Evolutionary conservation across 2,888 invertebrate genomes (phyloP).

Genomic region (Pandemis corylana): DNA sequence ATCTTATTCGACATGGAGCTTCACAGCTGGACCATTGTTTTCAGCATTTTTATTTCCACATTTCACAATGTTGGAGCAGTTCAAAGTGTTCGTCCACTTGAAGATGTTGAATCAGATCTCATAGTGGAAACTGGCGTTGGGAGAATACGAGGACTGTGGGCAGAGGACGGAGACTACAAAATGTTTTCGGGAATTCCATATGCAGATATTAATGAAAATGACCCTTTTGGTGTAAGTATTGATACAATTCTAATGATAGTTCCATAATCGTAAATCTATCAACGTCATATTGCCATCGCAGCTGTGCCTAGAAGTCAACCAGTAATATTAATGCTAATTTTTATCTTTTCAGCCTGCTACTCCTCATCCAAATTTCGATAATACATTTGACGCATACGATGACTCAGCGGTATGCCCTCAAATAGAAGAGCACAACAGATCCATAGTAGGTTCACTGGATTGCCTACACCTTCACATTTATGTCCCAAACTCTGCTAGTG

Average conservation of each 20-base stretch:
- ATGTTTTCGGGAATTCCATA: conserved; percentile 1
- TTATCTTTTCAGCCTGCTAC: conserved; percentile 58
- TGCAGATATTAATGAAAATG: not conserved
- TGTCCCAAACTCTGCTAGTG: conserved; percentile 58
- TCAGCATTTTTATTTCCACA: not conserved
- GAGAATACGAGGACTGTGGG: not conserved
- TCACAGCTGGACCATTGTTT: not conserved
- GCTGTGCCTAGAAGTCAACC: no score
- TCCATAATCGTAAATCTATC: not conserved
- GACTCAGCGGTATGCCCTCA: conserved; percentile 65
- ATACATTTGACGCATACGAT: conserved; percentile 61
- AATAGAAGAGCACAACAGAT: conserved; percentile 51
- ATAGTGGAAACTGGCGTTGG: not conserved
- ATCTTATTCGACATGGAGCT: not conserved
- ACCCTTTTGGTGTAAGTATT: not conserved
- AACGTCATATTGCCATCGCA: not conserved
- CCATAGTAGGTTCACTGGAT: conserved; percentile 56
- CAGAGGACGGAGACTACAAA: not conserved
- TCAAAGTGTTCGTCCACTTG: not conserved
- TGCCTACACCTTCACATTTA: conserved; percentile 65
- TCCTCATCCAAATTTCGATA: conserved; percentile 56
- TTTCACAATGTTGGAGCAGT: not conserved
- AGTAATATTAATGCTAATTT: not conserved
- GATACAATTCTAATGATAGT: not conserved
- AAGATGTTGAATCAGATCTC: not conserved